Conservation (phyloP, 2,888 invertebrate species). For the Polydrusus pterygomalis region DNA sequence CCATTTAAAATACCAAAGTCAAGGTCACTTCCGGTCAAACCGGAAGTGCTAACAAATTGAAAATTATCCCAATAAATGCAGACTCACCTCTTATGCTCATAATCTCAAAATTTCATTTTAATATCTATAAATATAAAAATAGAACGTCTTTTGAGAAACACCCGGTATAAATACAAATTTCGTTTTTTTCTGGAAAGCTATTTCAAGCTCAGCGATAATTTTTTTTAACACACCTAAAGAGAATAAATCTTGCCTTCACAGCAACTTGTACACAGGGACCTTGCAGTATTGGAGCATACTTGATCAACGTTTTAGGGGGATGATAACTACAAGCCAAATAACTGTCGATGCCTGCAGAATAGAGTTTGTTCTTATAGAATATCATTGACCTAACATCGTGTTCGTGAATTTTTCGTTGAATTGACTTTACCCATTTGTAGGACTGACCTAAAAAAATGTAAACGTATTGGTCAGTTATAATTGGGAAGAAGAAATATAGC, state of each 20-base stretch:
- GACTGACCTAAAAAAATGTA: constrained; percentile 62
- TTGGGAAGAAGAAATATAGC: no score
- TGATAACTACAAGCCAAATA: constrained; percentile 84
- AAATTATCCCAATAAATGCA: no score
- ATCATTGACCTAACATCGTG: constrained; percentile 87
- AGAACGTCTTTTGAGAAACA: no score
- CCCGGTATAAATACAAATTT: no score
- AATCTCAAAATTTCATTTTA: no score
- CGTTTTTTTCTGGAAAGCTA: no score
- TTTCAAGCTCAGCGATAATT: no score
- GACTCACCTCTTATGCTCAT: no score
- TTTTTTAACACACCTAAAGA: constrained; percentile 41
- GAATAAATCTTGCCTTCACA: constrained; percentile 70
- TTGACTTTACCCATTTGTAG: constrained; percentile 88
- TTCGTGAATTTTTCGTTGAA: constrained; percentile 86
- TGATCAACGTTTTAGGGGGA: constrained; percentile 80
- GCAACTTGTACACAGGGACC: constrained; percentile 76
- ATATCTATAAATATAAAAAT: no score
- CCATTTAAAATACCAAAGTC: no score
- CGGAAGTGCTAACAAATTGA: no score
- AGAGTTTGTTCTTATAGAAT: constrained; percentile 78
- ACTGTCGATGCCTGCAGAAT: constrained; percentile 89
- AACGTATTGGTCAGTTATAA: not conserved
- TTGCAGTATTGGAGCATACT: constrained; percentile 83
- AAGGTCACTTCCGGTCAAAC: no score